Evolutionary conservation across 2,888 invertebrate species (phyloP), one percentile per base, ranked within the genome.

Genomic region (Drosophila colorata): DNA sequence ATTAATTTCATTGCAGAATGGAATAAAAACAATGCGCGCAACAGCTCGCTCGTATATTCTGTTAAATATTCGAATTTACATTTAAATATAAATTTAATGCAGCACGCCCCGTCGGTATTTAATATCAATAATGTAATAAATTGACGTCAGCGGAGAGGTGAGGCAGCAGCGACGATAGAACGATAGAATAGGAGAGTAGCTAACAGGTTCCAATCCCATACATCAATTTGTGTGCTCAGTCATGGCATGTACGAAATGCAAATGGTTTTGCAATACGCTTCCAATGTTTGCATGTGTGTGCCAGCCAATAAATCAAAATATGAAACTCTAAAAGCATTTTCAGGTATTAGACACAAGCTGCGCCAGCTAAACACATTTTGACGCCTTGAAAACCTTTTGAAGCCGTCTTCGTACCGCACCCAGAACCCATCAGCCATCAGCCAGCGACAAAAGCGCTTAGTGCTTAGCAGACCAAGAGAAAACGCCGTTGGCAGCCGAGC

Each of bases 231-330:
- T 61, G 74, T 56, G 66, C 47, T 68, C 57, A 51, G 44, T 41
- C 20, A 57, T 77, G 74, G 64, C 63, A 64, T 67, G 57, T 63
- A 71, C 46, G 56, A 74, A 81, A 84, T 82, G 85, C 85, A 84
- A 82, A 82, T 81, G 79, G 53, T 68, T 69, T 67, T 72, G 68
- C 60, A 72, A 80, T 77, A 71, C 47, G 60, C 73, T 63, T 25
- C 16, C 59, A 48, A 56, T 60, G 28, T 43, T 13, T 55, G 37
- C 31, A 14, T 20, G 33, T 52, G 51, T 49, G 65, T 58, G 49
- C 16, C 53, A 60, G 61, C 71, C 85, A 85, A 85, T 85, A 85
- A 85, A 87, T 85, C 87, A 85, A 80, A 85, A 78, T 78, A 86
- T 71, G 78, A 79, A 78, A 69, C 72, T 71, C 78, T 82, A 87